Evolutionary conservation across 2,113 vertebrate genomes (phyloP), one percentile per base, ranked within the genome.

Genomic region (Scophthalmus maximus): DNA sequence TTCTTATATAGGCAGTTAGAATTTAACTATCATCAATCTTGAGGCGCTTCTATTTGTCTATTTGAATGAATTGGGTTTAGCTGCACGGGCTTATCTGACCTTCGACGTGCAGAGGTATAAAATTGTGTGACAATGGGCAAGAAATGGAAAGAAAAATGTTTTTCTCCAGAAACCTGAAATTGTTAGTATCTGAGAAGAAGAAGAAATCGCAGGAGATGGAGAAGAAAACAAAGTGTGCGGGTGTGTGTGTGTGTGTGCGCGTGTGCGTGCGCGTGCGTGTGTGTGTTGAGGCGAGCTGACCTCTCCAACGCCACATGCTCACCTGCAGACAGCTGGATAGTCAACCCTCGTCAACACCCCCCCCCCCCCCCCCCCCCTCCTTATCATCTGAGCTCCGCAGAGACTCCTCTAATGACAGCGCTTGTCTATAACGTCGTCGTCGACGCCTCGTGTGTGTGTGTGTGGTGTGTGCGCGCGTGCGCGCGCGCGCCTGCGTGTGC

Each of bases 351-450:
- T 75, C 75, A 56, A 61, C 82, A 58, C 38, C 65, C n/a, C 55
- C 60, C 22, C 55, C 77, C 72, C 36, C 56, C 90, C 93, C 90
- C 81, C 88, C 12, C 23, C 4, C 51, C 95, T 93, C 94, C 94
- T 95, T 96, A 96, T 96, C 96, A 96, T 97, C 94, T 96, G 94
- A 95, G 95, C 84, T 87, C 92, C 90, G 3, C 78, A 79, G 91
- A 90, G 92, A 91, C 83, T 80, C 59, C 85, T 92, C 92, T 94
- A 98, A 97, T 97, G 97, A 98, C 96, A 98, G 95, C 92, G 91
- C 95, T 83, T 99, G 97, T 98, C 97, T 97, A 98, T 98, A 99
- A 93, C 81, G 78, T 91, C 92, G 92, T 93, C 93, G 94, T 96
- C 96, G n/a, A 95, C 93, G 8, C 56, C 79, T 69, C 14, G 42